Base-by-base conservation (phyloP, 2,888 invertebrate species). In the Syrista parreyssii region DNA sequence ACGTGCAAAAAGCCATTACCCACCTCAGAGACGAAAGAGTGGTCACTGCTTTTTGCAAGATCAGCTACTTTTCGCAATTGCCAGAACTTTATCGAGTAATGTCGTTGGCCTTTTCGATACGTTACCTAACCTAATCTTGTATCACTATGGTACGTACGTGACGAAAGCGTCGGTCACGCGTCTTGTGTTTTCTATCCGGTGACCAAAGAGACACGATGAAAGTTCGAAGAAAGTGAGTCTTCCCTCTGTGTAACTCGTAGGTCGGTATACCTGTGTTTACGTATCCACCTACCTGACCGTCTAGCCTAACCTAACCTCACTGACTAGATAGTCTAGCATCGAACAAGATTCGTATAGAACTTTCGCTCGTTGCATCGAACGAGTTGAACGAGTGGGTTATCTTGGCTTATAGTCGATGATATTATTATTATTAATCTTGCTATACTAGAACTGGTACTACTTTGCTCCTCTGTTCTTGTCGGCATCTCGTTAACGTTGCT, bases 201-300 rank as follows among this genome's bases (percentile, higher is more conserved):
- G 55, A 55, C 23, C 55, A 23, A 55, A 23, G 55, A 55, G 55
- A 76, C 55, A 23, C 68, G 77, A 77, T 55, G 75, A 75, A 68
- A 77, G 77, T 77, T 35, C 68, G 69, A 77, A 68, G 75, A 77
- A 77, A 77, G 77, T 77, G 77, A 77, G 11, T 71, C 74, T 30
- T 12, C 31, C 23, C 40, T n/a, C 75, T 12, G 33, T 69, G 0
- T 55, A 55, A 23, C 1, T 55, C 55, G 55, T 55, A 55, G 23
- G 9, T 55, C 23, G 55, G 55, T 55, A 55, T 55, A 55, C 55
- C 9, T 55, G 23, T 55, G 55, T 55, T 55, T 55, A 55, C 23
- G 55, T 55, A 23, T 55, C 55, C 55, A 55, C 9, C 23, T 55
- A 55, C 55, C 23, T 55, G 9, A 23, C 55, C 55, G 55, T 55